phyloP scores from a whole-genome alignment of 1,140 invertebrate genomes.

The Ips typographus region DNA sequence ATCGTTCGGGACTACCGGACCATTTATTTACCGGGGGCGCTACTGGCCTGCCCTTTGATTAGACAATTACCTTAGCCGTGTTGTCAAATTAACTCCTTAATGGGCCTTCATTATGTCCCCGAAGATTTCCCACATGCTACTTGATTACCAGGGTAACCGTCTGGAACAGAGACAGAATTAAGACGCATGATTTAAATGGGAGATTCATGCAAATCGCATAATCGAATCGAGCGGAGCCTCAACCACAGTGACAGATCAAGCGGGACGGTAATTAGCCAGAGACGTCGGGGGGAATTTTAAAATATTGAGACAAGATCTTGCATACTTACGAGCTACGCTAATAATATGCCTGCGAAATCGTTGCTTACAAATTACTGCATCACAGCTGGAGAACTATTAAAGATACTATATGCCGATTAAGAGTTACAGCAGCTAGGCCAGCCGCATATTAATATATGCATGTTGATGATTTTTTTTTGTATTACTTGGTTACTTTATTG shows the following conservation, averaged over 20 bases:
- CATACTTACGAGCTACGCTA: constrained; percentile 23
- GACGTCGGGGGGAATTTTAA: constrained; percentile 22
- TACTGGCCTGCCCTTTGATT: constrained; percentile 10
- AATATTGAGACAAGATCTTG: constrained; percentile 35
- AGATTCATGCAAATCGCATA: constrained; percentile 3
- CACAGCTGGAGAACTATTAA: constrained; percentile 29
- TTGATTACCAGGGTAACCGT: background rate
- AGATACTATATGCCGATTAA: constrained; percentile 32
- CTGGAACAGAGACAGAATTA: background rate
- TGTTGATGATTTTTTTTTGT: too few relatives aligned
- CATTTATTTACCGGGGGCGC: constrained; percentile 14
- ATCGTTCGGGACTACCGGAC: constrained; percentile 21
- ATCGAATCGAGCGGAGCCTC: constrained; percentile 15
- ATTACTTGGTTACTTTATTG: background rate
- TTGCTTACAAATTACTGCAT: constrained; percentile 29
- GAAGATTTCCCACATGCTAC: background rate
- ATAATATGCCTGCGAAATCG: constrained; percentile 23
- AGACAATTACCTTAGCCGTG: constrained; percentile 3
- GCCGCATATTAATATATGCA: too few relatives aligned
- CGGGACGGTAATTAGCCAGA: constrained; percentile 22
- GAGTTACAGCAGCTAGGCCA: constrained; percentile 17
- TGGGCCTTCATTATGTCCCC: constrained; percentile 9
- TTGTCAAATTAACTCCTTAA: constrained; percentile 9
- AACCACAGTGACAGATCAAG: constrained; percentile 15
- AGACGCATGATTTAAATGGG: constrained; percentile 2